A percentile compares a stretch with the other conserved stretches of the same genome.
Conservation (phyloP, 1,140 invertebrate genomes). For the Drosophila arizonae region DNA sequence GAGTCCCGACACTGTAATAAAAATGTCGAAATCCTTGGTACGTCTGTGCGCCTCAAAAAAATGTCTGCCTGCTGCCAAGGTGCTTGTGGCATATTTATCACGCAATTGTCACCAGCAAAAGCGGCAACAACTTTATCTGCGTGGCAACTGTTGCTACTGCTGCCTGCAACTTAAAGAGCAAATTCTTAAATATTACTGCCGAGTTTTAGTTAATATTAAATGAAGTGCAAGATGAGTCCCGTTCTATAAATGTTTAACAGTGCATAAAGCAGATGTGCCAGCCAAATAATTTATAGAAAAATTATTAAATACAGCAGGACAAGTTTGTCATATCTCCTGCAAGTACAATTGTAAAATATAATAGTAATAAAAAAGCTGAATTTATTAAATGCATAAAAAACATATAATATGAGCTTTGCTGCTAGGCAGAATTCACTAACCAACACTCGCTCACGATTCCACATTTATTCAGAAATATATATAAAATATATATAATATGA, state of each 20-base stretch:
- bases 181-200: too few relatives aligned
- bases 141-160: conserved; percentile 49
- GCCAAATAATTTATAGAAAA: conserved; percentile 1
- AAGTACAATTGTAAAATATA: too few relatives aligned
- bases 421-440: too few relatives aligned
- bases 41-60: conserved; percentile 31
- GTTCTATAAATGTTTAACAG: too few relatives aligned
- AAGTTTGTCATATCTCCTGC: too few relatives aligned
- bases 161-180: conserved; percentile 1
- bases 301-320: neutral
- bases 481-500: too few relatives aligned
- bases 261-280: neutral
- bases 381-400: conserved; percentile 53
- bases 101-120: conserved; percentile 42
- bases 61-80: conserved; percentile 41
- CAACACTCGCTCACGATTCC: too few relatives aligned
- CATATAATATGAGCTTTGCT: neutral
- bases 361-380: neutral
- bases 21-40: conserved; percentile 56
- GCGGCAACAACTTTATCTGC: conserved; percentile 21
- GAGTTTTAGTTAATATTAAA: too few relatives aligned
- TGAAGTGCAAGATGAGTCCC: too few relatives aligned
- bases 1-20: conserved; percentile 48
- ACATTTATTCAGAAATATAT: too few relatives aligned
- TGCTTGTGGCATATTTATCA: conserved; percentile 60